phyloP scores from a whole-genome alignment of 1,140 invertebrate species.

The Mya arenaria region DNA sequence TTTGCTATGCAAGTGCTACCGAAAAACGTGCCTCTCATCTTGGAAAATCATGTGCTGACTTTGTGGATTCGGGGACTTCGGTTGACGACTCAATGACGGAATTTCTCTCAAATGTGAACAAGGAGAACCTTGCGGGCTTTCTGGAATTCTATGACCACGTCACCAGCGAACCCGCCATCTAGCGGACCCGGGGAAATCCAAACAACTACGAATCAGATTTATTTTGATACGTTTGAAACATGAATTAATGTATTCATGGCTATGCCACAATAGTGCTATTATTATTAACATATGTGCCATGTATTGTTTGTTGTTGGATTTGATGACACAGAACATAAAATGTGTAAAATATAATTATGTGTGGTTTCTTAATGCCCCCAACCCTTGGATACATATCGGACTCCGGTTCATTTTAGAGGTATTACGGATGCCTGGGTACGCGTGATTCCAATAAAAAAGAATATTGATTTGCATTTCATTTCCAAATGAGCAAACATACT shows the following conservation, averaged over 20 bases:
- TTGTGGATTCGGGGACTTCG: constrained; percentile 10
- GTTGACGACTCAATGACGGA: constrained; percentile 50
- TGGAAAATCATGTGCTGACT: constrained; percentile 32
- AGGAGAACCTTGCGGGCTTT: constrained; percentile 30
- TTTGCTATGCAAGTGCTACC: no score
- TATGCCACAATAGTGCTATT: constrained; percentile 48
- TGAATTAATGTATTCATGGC: neutral
- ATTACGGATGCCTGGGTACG: no score
- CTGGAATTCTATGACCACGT: constrained; percentile 45
- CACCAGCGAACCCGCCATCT: constrained; percentile 22
- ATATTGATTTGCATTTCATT: no score
- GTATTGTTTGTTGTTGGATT: neutral
- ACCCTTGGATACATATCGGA: no score
- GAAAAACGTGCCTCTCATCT: constrained; percentile 5
- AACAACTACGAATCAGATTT: constrained; percentile 47
- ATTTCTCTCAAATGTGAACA: constrained; percentile 48
- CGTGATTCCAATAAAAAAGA: no score
- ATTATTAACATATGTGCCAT: neutral
- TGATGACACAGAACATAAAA: no score
- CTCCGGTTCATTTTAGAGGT: no score
- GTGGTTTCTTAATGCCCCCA: no score
- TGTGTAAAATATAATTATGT: no score
- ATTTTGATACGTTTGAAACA: no score
- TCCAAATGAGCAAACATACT: no score
- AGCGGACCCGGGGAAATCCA: constrained; percentile 39